phyloP scores from a whole-genome alignment of 2,113 vertebrate species.

The Natator depressus region DNA sequence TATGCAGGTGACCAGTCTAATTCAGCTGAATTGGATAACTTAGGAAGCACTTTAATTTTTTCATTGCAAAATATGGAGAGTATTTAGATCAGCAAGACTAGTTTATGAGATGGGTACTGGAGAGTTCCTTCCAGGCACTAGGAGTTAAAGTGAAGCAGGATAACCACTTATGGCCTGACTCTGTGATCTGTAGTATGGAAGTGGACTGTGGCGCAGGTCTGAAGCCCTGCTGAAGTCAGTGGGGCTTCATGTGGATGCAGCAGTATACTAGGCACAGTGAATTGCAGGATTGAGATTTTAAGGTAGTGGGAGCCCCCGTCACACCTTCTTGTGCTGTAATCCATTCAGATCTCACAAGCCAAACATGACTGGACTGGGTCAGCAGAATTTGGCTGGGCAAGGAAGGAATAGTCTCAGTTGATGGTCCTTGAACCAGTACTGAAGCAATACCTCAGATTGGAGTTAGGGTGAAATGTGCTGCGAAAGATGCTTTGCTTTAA shows the following conservation, averaged over 20 bases:
- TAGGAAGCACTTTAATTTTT: background rate
- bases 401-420: background rate
- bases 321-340: background rate
- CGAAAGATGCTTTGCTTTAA: background rate
- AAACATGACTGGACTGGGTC: rapidly evolving
- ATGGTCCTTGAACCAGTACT: background rate
- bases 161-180: background rate
- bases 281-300: background rate
- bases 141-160: background rate
- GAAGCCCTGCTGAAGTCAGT: background rate
- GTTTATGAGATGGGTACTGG: rapidly evolving
- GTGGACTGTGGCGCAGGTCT: background rate
- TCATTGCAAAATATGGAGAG: background rate
- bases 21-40: background rate
- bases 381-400: background rate
- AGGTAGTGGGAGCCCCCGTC: background rate
- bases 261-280: rapidly evolving
- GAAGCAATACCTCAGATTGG: background rate
- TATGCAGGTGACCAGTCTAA: background rate
- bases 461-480: background rate
- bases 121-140: background rate
- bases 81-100: background rate
- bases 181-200: background rate
- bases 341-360: background rate
- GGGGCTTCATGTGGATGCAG: background rate